These are phyloP conservation scores for Poecile montanus DNA, from an alignment of 2,797 vertebrate genomes.

Conservation along the genomic window DNA sequence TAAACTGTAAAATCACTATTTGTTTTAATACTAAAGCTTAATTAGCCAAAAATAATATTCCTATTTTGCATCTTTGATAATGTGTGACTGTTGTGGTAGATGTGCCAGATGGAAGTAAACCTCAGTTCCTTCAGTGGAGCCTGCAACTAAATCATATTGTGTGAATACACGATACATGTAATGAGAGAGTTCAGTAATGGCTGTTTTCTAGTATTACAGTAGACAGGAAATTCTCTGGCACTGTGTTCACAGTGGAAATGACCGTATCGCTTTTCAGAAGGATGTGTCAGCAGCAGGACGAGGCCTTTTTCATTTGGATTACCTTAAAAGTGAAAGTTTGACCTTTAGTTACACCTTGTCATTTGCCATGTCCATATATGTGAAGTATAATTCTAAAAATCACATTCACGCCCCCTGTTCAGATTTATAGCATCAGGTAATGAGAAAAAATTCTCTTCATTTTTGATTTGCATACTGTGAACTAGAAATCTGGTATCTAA, in stretches of 20 bases:
- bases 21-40: background rate
- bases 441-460: background rate
- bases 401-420: background rate
- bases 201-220: background rate
- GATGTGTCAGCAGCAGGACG: background rate
- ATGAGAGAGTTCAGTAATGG: background rate
- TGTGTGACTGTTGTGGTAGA: background rate
- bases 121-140: background rate
- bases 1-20: background rate
- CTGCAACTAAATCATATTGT: background rate
- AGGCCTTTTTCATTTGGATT: background rate
- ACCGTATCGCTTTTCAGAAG: background rate
- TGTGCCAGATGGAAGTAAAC: background rate
- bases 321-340: background rate
- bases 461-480: background rate
- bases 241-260: background rate
- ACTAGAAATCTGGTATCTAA: background rate
- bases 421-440: background rate
- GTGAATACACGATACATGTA: background rate
- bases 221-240: background rate
- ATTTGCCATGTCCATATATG: background rate
- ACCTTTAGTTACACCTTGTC: background rate
- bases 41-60: background rate
- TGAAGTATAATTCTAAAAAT: background rate
- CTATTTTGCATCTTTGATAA: background rate